Evolutionary conservation across 1,140 invertebrate genomes (phyloP), one percentile per base, ranked within the genome.

Genomic region (Theocolax elegans): DNA sequence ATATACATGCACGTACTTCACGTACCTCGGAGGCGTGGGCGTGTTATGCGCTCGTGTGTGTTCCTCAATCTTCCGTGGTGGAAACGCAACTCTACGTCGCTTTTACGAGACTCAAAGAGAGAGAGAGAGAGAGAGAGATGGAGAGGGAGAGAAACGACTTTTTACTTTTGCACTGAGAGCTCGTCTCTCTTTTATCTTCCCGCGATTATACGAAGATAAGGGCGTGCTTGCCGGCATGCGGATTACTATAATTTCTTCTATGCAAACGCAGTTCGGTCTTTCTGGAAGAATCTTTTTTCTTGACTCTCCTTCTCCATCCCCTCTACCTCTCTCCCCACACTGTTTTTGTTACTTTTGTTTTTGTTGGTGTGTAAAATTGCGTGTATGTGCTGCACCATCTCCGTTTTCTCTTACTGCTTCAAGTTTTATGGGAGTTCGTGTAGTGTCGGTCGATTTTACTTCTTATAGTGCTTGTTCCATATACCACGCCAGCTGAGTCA

Each of bases 21-120:
- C 13, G 17, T 27, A 42, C 42, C 58, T 53, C 23, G 19, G 19
- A 62, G 67, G 56, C 56, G 67, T 69, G 56, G 67, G 67, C 56
- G 67, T 69, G 58, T 59, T 59, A 19, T 59, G 21, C n/a, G 19
- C 25, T 53, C 60, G 25, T 15, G 51, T 19, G 40, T 13, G 40
- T 31, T 42, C 7, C 38, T 23, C 40, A 13, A 59, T 49, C 42
- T 49, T 25, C 19, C n/a, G 9, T 12, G 4, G n/a, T 35, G 19
- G 60, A 38, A 10, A 46, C 3, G 40, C n/a, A n/a, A n/a, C n/a
- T n/a, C 15, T 23, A 13, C 40, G 40, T 48, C 12, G 27, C 46
- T 63, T 63, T 63, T 49, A 49, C 29, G 44, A 63, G 19, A 2
- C 19, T 10, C 1, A 7, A n/a, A 54, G 27, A 23, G 51, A 23